Base-by-base conservation (phyloP, 1,140 invertebrate species). In the Euglossa dilemma region DNA sequence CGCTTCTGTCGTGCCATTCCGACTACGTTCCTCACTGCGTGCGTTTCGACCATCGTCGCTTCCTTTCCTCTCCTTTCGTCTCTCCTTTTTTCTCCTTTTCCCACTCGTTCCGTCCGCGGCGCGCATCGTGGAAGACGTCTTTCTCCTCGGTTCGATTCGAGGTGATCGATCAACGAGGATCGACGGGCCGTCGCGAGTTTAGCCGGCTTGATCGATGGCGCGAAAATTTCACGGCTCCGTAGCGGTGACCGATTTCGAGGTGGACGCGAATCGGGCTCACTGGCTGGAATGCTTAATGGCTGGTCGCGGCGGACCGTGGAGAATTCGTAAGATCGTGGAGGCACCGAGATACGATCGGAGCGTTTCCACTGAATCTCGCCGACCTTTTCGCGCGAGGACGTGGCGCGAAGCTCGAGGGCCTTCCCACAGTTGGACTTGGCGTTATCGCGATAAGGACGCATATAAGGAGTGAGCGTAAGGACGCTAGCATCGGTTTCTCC, bases 301-400 rank as follows among this genome's bases (percentile, higher is more conserved):
- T 56, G 20, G 28, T 47, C 36, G 59, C 52, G 43, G 8, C 7
- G 16, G 45, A 45, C 14, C 56, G 54, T 28, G 66, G 54, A n/a
- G 78, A 64, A 64, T 72, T 74, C 50, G 78, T 54, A 59, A 73
- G 25, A 52, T n/a, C 4, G 47, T 64, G 12, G n/a, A 11, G 54
- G 28, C 25, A 18, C 47, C 36, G 23, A 70, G 66, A 78, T 78
- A 69, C 76, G 64, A 78, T 57, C 64, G 11, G 57, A 76, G 9
- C 4, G 59, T 64, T 63, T 52, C 73, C 25, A 36, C 45, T 28
- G 43, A 63, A 52, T 16, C 57, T 36, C 59, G 59, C 73, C 16
- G 9, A 36, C 43, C 25, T 64, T 66, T 36, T 45, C 50, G 43
- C 43, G 25, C 9, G 18, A 8, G 18, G 20, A 45, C 12, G 14